Base-by-base conservation (phyloP, 2,888 invertebrate genomes). In the Cheilosia scutellata region DNA sequence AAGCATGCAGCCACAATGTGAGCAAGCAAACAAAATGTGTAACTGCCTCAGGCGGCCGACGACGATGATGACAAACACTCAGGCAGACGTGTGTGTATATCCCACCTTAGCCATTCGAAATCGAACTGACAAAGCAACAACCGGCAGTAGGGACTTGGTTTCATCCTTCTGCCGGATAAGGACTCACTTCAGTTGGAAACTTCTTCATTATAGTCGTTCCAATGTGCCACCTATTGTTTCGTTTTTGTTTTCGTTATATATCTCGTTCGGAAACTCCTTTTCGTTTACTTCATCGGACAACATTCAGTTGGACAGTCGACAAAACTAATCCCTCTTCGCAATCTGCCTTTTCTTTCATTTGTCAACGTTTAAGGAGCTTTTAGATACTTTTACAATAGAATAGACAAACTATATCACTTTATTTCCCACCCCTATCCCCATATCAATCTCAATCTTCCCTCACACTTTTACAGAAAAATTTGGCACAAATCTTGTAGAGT, bases 371-470 rank as follows among this genome's bases (percentile, higher is more conserved):
- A 37, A 75, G 79, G 75, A 37, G 75, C 63, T 65, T 31, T 75
- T 27, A 55, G 44, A 60, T 42, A 65, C 70, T 60, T 68, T 78
- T 68, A 83, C 78, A 79, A 79, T 70, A 79, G 70, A 79, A 68
- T 75, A 83, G 57, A 83, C 68, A 80, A 80, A 70, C 72, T 76
- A 84, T 75, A 84, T 84, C 84, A 84, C 84, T 84, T 84, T 84
- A 84, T 84, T 79, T 75, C 53, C 60, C 37, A 25, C 20, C 40
- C 66, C 53, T 25, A 3, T 40, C 2, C 40, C 9, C 13, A 27
- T 33, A 5, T 33, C 29, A 33, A 40, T 58, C 25, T 11, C 37
- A 58, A 37, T 37, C 20, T 20, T 57, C 16, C 60, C 37, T 2
- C 33, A 29, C 47, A 20, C 49, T 31, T 16, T 57, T n/a, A 74